Conservation (phyloP, 92 coral and sea anemone genomes). For the Plumapathes pennacea region DNA sequence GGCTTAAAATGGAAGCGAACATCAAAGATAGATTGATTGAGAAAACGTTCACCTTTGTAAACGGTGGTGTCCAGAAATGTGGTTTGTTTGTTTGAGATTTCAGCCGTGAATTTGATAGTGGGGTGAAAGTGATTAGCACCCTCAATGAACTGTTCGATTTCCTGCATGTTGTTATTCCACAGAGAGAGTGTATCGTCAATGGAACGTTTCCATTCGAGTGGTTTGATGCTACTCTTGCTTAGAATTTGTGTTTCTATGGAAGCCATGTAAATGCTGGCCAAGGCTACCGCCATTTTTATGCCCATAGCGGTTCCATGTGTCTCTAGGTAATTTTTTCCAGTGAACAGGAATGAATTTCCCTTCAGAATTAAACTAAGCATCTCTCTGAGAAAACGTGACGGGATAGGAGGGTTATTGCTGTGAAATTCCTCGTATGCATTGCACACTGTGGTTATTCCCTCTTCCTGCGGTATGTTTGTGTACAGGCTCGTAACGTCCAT, state of each 20-base stretch:
- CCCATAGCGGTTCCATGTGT: constrained; percentile 6
- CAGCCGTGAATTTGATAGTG: constrained; percentile 3
- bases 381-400: constrained; percentile 2
- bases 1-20: not conserved
- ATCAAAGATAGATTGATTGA: not conserved
- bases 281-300: constrained; percentile 5
- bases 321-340: not conserved
- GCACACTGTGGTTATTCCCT: constrained; percentile 17
- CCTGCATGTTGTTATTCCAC: not conserved
- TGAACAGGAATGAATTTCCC: no score
- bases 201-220: constrained; percentile 2
- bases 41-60: not conserved
- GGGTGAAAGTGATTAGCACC: not conserved
- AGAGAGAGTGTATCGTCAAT: constrained; percentile 1
- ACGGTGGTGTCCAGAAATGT: not conserved
- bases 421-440: constrained; percentile 6
- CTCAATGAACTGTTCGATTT: not conserved
- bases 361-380: no score
- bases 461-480: constrained; percentile 16
- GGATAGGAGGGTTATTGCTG: constrained; percentile 8
- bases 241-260: not conserved
- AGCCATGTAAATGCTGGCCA: constrained; percentile 6
- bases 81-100: not conserved
- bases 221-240: not conserved
- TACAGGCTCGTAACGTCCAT: constrained; percentile 12